Conservation (phyloP, 2,113 vertebrate species). For the Onychostoma macrolepis region DNA sequence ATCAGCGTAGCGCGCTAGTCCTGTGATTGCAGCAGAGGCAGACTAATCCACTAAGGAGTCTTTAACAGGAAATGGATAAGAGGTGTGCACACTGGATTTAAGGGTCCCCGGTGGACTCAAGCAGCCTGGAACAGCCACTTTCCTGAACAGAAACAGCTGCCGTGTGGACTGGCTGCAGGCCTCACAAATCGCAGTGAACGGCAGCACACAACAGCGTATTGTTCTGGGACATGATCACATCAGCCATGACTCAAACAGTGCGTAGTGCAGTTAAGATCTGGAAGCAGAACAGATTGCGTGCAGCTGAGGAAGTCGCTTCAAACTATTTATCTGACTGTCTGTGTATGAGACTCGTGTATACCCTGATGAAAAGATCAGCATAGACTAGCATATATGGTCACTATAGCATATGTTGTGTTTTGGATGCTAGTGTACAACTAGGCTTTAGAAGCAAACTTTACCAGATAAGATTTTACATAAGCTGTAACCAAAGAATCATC, state of each 20-base stretch:
- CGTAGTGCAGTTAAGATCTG: constrained; percentile 16
- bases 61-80: constrained; percentile 61
- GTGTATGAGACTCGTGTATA: background rate
- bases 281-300: constrained; percentile 37
- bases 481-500: too few relatives aligned
- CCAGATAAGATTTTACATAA: too few relatives aligned
- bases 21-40: constrained; percentile 30
- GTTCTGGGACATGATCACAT: constrained; percentile 25
- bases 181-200: constrained; percentile 36
- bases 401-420: background rate
- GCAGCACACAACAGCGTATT: constrained; percentile 35
- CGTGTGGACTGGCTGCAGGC: constrained; percentile 38
- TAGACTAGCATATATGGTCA: constrained; percentile 7
- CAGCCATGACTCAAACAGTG: constrained; percentile 31
- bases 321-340: constrained; percentile 15
- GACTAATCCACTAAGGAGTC: constrained; percentile 61
- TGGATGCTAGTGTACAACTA: background rate
- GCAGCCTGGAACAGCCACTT: constrained; percentile 61
- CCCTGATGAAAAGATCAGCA: background rate
- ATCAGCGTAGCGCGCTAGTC: background rate
- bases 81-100: constrained; percentile 63
- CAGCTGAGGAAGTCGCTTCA: constrained; percentile 15
- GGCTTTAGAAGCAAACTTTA: too few relatives aligned
- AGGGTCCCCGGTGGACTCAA: constrained; percentile 62
- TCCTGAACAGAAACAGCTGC: constrained; percentile 62